Base-by-base conservation (phyloP, 2,888 invertebrate genomes). In the Dastarcus helophoroides region DNA sequence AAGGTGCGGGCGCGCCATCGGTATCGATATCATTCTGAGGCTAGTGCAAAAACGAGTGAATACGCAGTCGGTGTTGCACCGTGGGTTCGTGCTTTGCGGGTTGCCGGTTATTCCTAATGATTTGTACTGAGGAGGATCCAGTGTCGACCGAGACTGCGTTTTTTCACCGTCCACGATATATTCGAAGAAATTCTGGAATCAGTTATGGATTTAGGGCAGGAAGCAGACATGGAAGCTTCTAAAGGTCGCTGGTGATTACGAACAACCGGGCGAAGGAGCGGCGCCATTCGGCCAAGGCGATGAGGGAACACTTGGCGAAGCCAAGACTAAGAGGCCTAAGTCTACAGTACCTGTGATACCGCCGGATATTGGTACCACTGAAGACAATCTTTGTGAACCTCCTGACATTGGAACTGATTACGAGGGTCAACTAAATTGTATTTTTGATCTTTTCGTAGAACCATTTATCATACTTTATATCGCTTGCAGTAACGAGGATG, bases 1-100 rank as follows among this genome's bases (percentile, higher is more conserved):
- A 42, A 62, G 60, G 47, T 58, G 62, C 24, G 71, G 69, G 23
- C 65, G 67, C 38, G 54, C 63, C 4, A 59, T 73, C 32, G 63
- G 64, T 23, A 62, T 61, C 37, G 64, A 72, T 40, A 51, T 64
- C 3, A 58, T 76, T 14, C 42, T 72, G 27, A 50, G 64, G 37
- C 56, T 76, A 11, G 51, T 77, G 7, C 61, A 68, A 40, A 56
- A 55, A 29, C 68, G 73, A 46, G 39, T 75, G 2, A 53, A 62
- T 26, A 65, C 65, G 11, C 61, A 65, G 32, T 62, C 64, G 14
- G 62, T 71, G 9, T 51, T 58, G 42, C 71, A 76, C 45, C 60
- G 72, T 47, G 79, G 79, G 5, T 78, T 72, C 61, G 65, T 79
- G 2, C 53, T 79, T 39, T 71, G 73, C 33, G 78, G 76, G 4